Evolutionary conservation across 2,888 invertebrate genomes (phyloP), one percentile per base, ranked within the genome.

Genomic region (Acrocyrtus sp.): DNA sequence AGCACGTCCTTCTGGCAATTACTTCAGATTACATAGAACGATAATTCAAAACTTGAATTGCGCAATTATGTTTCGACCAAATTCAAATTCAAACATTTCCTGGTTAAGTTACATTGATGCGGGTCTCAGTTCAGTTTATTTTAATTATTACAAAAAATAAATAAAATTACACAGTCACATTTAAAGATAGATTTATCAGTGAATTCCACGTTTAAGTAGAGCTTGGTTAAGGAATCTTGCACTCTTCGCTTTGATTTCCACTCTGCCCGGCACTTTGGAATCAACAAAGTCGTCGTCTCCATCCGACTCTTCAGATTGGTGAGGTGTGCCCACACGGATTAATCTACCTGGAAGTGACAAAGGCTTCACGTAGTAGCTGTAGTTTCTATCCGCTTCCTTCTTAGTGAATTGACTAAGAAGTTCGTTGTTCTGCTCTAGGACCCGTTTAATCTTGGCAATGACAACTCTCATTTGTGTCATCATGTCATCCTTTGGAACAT

Each of bases 241-340:
- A 62, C 76, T 77, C 48, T 72, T 77, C 12, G 77, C 75, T 58
- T 80, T 80, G 39, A 80, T 79, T 39, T 80, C 80, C 8, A 24
- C 17, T 24, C 79, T 29, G 15, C 68, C 66, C 3, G 80, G 79
- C 10, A 80, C 75, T 58, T 76, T 78, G 10, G 76, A 62, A 56
- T 80, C 80, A 8, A 66, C 22, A 21, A 65, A 53, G 58, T 76
- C 75, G 8, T 77, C 76, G 24, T 78, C 78, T 24, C 43, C 66
- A 58, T 79, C 79, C 3, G 75, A 74, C 1, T 78, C 78, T 21
- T 75, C 77, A 2, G 73, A 75, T 10, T 70, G 58, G n/a, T 72
- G 74, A 0, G 80, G 78, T 19, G 77, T 77, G 26, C 77, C 78
- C 4, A 80, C 80, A 2, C 78, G 63, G 22, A 77, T 72, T 0